Evolutionary conservation across 2,113 vertebrate genomes (phyloP), one percentile per base, ranked within the genome.

Genomic region (Desmodus rotundus): DNA sequence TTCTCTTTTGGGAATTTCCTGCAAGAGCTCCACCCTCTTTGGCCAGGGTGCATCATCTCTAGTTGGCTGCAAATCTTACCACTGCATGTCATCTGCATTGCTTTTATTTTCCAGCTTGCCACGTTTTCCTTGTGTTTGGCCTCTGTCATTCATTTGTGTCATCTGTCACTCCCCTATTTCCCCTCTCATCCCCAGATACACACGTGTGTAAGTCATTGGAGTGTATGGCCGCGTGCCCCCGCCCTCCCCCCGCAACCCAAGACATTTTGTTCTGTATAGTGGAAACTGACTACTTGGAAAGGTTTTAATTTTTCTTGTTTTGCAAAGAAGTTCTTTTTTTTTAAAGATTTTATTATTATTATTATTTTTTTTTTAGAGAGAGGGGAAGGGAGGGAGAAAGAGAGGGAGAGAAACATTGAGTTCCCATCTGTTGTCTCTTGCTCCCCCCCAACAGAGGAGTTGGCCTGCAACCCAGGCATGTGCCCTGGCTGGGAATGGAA

Each of bases 181-280:
- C 3, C 14, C 4, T 16, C 28, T 41, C 9, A 28, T 33, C 43
- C n/a, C 63, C 26, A 56, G 38, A 8, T 22, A 10, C 10, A 2
- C 2, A 13, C 4, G 0, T 20, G 38, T 8, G 17, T 31, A 3
- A 1, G 12, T 50, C 4, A 1, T 7, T 33, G 68, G 22, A 13
- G 11, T 24, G 77, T 38, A 12, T 24, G 88, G 58, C 17, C n/a
- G n/a, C n/a, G n/a, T n/a, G n/a, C n/a, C n/a, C n/a, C n/a, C n/a
- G n/a, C n/a, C n/a, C 19, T 22, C 20, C 2, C 63, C 13, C 24
- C 22, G n/a, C n/a, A n/a, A n/a, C 1, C 63, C 3, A 1, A 2
- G 73, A 58, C 3, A 26, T n/a, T 85, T n/a, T 43, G 43, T 31
- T 88, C 54, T 76, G 11, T 56, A 38, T n/a, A 3, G 2, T 76